A percentile compares a stretch with the other conserved stretches of the same genome.
Conservation (phyloP, 2,888 invertebrate species). For the Pristionchus mayeri region DNA sequence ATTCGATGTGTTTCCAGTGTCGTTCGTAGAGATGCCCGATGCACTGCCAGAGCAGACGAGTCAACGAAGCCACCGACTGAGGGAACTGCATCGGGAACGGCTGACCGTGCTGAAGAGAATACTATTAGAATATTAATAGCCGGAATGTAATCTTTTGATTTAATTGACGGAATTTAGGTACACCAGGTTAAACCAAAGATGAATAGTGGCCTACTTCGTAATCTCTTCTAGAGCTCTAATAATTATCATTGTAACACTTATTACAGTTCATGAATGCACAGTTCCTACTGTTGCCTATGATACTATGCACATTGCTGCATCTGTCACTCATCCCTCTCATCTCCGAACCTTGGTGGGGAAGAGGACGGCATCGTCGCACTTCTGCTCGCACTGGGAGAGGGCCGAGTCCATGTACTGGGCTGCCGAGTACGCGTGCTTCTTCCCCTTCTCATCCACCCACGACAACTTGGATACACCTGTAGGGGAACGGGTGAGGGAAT, state of each 20-base stretch:
- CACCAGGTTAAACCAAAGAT: no score
- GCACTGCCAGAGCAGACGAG: slow-evolving; percentile 44
- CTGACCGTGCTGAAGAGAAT: slow-evolving; percentile 39
- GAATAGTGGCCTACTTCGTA: no score
- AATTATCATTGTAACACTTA: no score
- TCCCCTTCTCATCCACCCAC: slow-evolving; percentile 50
- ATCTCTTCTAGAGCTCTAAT: no score
- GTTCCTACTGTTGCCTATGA: no score
- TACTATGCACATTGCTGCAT: no score
- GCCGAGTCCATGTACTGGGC: slow-evolving; percentile 48
- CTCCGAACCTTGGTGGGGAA: slow-evolving; percentile 50
- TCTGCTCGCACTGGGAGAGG: slow-evolving; percentile 46
- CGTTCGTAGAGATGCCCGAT: slow-evolving; percentile 43
- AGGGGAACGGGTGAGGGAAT: neutral
- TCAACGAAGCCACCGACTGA: neutral
- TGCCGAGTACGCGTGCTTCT: slow-evolving; percentile 48
- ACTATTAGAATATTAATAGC: no score
- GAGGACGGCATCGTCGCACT: slow-evolving; percentile 20
- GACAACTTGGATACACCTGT: slow-evolving; percentile 16
- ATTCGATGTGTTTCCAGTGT: slow-evolving; percentile 47
- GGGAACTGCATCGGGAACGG: slow-evolving; percentile 32
- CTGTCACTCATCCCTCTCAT: no score
- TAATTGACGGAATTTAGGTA: no score
- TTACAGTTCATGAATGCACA: no score
- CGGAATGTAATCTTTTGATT: no score